Evolutionary conservation across 2,888 invertebrate species (phyloP).

Genomic region (Brenthis ino): DNA sequence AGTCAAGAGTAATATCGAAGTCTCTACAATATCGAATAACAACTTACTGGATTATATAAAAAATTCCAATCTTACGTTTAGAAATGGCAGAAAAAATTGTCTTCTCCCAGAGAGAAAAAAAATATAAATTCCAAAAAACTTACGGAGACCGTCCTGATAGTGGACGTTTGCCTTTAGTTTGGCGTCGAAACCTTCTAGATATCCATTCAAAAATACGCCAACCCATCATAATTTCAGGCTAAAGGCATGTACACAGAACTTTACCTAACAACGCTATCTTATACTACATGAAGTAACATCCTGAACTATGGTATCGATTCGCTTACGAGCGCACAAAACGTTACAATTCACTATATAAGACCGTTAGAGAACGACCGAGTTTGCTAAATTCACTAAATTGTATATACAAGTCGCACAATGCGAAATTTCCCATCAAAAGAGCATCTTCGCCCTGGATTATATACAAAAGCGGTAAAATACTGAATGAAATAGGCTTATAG

Average conservation of each 20-base stretch:
- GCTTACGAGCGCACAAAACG: slow-evolving; percentile 52
- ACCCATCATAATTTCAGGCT: slow-evolving; percentile 26
- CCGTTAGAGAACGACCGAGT: slow-evolving; percentile 46
- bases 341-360: slow-evolving; percentile 64
- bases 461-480: slow-evolving; percentile 61
- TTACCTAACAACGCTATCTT: slow-evolving; percentile 62
- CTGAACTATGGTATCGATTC: slow-evolving; percentile 58
- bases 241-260: slow-evolving; percentile 40
- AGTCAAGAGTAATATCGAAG: slow-evolving; percentile 57
- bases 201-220: slow-evolving; percentile 34
- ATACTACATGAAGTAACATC: slow-evolving; percentile 59
- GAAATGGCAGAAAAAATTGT: slow-evolving; percentile 55
- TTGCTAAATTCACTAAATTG: slow-evolving; percentile 63
- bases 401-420: slow-evolving; percentile 43
- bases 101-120: slow-evolving; percentile 45
- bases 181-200: slow-evolving; percentile 22
- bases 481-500: slow-evolving; percentile 59
- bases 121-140: slow-evolving; percentile 52
- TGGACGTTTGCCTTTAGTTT: slow-evolving; percentile 38
- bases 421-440: slow-evolving; percentile 23
- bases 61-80: slow-evolving; percentile 60
- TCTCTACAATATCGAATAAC: slow-evolving; percentile 66
- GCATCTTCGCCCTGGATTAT: slow-evolving; percentile 40
- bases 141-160: slow-evolving; percentile 47
- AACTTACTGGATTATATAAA: slow-evolving; percentile 67